These are phyloP conservation scores for Achatina immaculata DNA, from an alignment of 1,140 invertebrate genomes.

Conservation along the genomic window DNA sequence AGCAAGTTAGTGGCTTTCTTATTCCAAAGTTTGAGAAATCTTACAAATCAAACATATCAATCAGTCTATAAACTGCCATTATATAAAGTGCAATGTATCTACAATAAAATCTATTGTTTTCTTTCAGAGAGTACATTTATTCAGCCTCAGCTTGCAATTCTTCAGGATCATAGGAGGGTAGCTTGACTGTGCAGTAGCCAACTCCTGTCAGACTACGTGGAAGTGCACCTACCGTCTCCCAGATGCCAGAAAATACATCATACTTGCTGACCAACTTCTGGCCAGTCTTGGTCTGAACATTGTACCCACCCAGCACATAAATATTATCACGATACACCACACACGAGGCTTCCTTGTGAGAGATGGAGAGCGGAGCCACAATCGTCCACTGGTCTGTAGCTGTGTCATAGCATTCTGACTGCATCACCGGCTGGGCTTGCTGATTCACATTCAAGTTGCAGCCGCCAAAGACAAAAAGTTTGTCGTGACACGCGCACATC, in stretches of 20 bases:
- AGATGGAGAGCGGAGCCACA: slow-evolving; percentile 76
- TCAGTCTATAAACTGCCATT: background rate
- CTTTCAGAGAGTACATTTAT: too few species aligned
- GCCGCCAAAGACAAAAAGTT: slow-evolving; percentile 81
- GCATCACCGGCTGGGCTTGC: slow-evolving; percentile 79
- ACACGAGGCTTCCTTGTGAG: slow-evolving; percentile 71
- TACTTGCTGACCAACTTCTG: slow-evolving; percentile 70
- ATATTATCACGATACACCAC: slow-evolving; percentile 70
- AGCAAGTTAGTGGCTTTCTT: too few species aligned
- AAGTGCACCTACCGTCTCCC: slow-evolving; percentile 70
- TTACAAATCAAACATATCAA: too few species aligned
- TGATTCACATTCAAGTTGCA: slow-evolving; percentile 78
- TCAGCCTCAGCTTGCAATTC: slow-evolving; percentile 42
- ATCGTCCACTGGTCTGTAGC: slow-evolving; percentile 78
- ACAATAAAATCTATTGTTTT: background rate
- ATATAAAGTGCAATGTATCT: background rate
- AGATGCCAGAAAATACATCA: slow-evolving; percentile 69
- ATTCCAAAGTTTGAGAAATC: too few species aligned
- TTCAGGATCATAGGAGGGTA: slow-evolving; percentile 66
- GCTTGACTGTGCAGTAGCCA: slow-evolving; percentile 68
- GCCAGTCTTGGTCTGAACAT: slow-evolving; percentile 71
- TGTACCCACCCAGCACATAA: slow-evolving; percentile 71
- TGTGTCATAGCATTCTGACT: slow-evolving; percentile 81
- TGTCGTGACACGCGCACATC: slow-evolving; percentile 75
- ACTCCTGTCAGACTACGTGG: slow-evolving; percentile 70